A percentile compares a stretch with the other conserved stretches of the same genome.
phyloP scores from a whole-genome alignment of 2,888 invertebrate genomes.

The Chymomyza caudatula region DNA sequence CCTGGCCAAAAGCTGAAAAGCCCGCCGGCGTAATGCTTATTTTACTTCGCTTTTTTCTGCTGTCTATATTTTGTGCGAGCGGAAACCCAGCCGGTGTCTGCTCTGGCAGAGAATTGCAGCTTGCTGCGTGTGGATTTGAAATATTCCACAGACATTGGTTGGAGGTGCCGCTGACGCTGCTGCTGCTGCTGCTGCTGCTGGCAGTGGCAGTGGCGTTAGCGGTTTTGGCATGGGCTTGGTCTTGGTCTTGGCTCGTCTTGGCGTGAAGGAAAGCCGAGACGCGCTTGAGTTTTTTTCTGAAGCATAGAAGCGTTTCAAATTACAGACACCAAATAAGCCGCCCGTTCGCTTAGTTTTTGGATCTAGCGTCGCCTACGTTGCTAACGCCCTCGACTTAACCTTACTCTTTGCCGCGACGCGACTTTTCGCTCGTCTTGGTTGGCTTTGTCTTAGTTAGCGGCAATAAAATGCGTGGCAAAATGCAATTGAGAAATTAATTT shows the following conservation, averaged over 20 bases:
- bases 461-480: constrained; percentile 71
- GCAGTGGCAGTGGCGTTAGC: constrained; percentile 50
- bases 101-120: background rate
- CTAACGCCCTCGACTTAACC: constrained; percentile 19
- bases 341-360: constrained; percentile 29
- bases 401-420: background rate
- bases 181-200: constrained; percentile 14
- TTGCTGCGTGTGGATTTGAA: constrained; percentile 34
- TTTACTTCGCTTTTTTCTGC: background rate
- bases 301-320: constrained; percentile 75
- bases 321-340: constrained; percentile 75
- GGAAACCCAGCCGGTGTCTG: constrained; percentile 40
- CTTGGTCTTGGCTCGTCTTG: constrained; percentile 28
- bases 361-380: constrained; percentile 32
- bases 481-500: constrained; percentile 71
- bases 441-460: constrained; percentile 44
- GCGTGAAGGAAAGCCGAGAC: constrained; percentile 35
- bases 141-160: constrained; percentile 60
- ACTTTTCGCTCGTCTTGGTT: constrained; percentile 33
- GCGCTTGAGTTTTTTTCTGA: constrained; percentile 55
- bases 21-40: constrained; percentile 34
- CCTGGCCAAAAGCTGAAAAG: constrained; percentile 1
- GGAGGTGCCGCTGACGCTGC: background rate
- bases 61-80: constrained; percentile 32
- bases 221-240: background rate